phyloP scores from a whole-genome alignment of 1,140 invertebrate genomes.

The Drosophila sulfurigaster region DNA sequence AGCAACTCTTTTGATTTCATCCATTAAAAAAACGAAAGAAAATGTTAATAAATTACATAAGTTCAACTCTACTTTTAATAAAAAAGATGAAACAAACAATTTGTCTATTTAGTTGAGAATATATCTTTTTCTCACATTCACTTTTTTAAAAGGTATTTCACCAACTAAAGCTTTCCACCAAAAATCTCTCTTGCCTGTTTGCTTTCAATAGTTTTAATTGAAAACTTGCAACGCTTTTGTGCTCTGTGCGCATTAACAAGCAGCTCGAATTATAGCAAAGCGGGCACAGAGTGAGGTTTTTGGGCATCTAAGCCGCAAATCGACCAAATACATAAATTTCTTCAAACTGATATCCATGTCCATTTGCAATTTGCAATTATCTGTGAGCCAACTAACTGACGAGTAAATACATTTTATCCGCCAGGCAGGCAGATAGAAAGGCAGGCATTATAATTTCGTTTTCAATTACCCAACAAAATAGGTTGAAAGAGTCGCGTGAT shows the following conservation, averaged over 20 bases:
- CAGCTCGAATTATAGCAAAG: not conserved
- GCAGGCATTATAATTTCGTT: slow-evolving; percentile 35
- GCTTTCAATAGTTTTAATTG: slow-evolving; percentile 16
- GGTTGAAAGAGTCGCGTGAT: slow-evolving; percentile 10
- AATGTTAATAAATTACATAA: no score
- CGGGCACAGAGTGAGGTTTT: not conserved
- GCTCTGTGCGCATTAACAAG: not conserved
- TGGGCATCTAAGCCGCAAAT: not conserved
- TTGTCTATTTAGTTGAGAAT: no score
- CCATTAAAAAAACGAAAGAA: no score
- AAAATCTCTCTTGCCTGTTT: not conserved
- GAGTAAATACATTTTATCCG: slow-evolving; percentile 20
- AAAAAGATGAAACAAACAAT: no score
- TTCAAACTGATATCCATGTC: not conserved
- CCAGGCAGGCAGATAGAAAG: not conserved
- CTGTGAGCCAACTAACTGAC: not conserved
- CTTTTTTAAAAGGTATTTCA: not conserved
- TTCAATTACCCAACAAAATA: slow-evolving; percentile 41
- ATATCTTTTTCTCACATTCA: not conserved
- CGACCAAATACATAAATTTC: slow-evolving; percentile 20
- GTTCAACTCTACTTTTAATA: no score
- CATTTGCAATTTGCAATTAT: slow-evolving; percentile 39
- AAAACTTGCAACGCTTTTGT: slow-evolving; percentile 5
- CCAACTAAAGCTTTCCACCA: not conserved
- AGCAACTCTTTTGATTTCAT: no score